Evolutionary conservation across 2,797 vertebrate genomes (phyloP).

Genomic region (Trachops cirrhosus): DNA sequence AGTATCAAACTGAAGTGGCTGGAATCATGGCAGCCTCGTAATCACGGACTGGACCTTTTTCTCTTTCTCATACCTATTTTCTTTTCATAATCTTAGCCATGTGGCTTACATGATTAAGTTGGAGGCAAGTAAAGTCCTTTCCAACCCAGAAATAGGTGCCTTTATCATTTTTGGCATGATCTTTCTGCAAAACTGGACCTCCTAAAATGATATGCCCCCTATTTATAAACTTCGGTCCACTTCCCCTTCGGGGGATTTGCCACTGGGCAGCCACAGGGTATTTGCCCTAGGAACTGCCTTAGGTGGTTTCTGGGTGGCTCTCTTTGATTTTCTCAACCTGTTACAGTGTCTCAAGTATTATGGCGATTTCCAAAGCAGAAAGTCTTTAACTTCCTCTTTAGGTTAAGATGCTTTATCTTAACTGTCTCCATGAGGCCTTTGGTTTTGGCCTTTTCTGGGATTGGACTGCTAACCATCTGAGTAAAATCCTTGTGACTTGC

Average conservation of each 20-base stretch:
- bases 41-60: not conserved
- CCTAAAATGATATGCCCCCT: not conserved
- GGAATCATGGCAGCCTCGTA: not conserved
- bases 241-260: not conserved
- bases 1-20: not conserved
- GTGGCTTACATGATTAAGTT: not conserved
- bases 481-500: not conserved
- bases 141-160: not conserved
- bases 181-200: not conserved
- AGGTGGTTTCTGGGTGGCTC: not conserved
- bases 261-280: not conserved
- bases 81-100: not conserved
- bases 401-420: not conserved
- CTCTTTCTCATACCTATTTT: not conserved
- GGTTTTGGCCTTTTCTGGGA: conserved; percentile 8
- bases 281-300: not conserved
- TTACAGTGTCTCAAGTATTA: not conserved
- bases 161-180: not conserved
- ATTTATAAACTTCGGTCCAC: not conserved
- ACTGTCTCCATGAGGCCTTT: not conserved
- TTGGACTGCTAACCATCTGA: not conserved
- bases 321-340: not conserved
- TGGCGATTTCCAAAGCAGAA: not conserved
- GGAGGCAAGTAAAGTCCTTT: not conserved
- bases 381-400: not conserved